phyloP scores from a whole-genome alignment of 2,113 vertebrate genomes.

The Chrysochloris asiatica region DNA sequence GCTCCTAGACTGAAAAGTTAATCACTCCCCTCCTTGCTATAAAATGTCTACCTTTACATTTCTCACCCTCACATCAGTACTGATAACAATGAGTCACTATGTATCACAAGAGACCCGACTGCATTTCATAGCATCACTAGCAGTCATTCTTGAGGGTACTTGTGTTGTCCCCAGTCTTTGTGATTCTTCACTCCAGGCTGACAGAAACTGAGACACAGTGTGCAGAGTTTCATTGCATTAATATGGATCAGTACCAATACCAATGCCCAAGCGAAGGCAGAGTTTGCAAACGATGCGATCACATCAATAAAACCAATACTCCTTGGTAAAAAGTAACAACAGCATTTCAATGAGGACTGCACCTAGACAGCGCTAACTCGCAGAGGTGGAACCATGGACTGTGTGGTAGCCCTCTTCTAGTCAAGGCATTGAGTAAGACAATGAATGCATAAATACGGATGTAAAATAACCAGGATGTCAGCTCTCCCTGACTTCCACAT shows the following conservation, averaged over 20 bases:
- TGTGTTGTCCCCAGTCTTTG: not conserved
- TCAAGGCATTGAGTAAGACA: not conserved
- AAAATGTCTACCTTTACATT: too few species aligned
- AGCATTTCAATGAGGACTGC: too few species aligned
- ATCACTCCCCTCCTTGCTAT: too few species aligned
- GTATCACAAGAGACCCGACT: too few species aligned
- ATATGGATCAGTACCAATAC: constrained; percentile 74
- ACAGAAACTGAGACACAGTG: constrained; percentile 71
- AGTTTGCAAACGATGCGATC: constrained; percentile 58
- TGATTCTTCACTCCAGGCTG: rapidly evolving
- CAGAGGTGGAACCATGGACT: too few species aligned
- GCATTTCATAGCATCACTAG: too few species aligned
- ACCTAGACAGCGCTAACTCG: too few species aligned
- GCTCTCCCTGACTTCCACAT: not conserved
- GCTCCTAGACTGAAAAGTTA: too few species aligned
- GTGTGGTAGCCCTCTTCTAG: too few species aligned
- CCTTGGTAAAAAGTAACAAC: not conserved
- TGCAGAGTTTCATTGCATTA: constrained; percentile 72
- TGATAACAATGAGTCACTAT: too few species aligned
- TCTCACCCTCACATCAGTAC: too few species aligned
- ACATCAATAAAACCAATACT: constrained; percentile 21
- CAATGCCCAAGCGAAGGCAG: constrained; percentile 71
- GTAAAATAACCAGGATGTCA: not conserved
- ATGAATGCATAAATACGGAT: not conserved
- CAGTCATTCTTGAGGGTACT: too few species aligned